Base-by-base conservation (phyloP, 35 echinoderm and acorn worm species). In the Anneissia japonica region DNA sequence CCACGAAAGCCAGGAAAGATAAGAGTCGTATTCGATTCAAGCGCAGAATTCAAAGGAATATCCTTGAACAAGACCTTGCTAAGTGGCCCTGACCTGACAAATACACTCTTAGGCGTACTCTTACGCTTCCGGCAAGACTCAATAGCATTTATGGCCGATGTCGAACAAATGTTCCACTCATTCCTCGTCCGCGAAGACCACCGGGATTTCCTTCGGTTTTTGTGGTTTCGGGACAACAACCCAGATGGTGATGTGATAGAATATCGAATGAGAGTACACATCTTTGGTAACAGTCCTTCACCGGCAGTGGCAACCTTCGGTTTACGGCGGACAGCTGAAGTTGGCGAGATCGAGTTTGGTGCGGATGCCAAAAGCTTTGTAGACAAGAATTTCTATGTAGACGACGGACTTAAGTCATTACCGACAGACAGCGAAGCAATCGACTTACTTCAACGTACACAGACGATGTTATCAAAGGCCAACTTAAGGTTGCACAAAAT, bases 271-370 rank as follows among this genome's bases (percentile, higher is more conserved):
- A 86, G 78, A 3, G 83, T 86, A 0, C 92, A 94, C 34, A 4
- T 90, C 5, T 94, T 94, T 79, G 88, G 92, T 1, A 84, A 89
- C 35, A 82, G 23, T 21, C 75, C 86, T 23, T 93, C 91, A 29
- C 87, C 91, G 81, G 79, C 82, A 9, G 82, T 89, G 0, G 86
- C 87, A 0, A 85, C 34, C 4, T 89, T 77, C 39, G 79, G 86
- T 30, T 30, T 88, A 26, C 35, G 82, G 21, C 79, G 21, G 26
- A 77, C 75, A 31, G 81, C 86, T 33, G 31, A 88, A 38, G 37
- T 34, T 0, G 30, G 86, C 36, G n/a, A 79, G 73, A 56, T 19
- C 13, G 72, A 30, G 9, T 75, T 84, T 73, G 75, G 76, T 21
- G 38, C 37, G 19, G 82, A 85, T 17, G 77, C 46, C 12, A 77